A percentile compares a stretch with the other conserved stretches of the same genome.
Conservation (phyloP, 2,113 vertebrate species). For the Abramis brama region DNA sequence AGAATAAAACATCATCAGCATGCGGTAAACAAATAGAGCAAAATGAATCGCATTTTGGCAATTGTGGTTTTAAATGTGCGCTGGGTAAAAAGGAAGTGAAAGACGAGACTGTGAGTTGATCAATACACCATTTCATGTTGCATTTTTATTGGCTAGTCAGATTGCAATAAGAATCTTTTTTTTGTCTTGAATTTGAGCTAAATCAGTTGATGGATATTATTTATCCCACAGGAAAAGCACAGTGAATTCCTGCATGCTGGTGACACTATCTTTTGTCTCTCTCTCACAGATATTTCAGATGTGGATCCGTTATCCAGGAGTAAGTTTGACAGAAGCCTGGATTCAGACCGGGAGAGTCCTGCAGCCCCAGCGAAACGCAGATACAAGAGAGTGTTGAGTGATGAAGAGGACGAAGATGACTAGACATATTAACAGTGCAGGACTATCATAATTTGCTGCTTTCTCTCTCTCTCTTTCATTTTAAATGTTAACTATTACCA, state of each 20-base stretch:
- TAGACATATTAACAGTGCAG: background rate
- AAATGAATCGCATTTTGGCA: too few relatives aligned
- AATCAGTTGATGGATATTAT: too few relatives aligned
- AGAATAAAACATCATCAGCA: too few relatives aligned
- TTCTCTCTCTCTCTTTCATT: background rate
- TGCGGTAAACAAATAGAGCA: too few relatives aligned
- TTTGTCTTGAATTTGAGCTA: too few relatives aligned
- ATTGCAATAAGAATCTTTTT: too few relatives aligned
- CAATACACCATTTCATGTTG: too few relatives aligned
- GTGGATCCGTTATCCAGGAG: constrained; percentile 12
- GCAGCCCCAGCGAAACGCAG: constrained; percentile 76
- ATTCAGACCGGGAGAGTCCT: constrained; percentile 70
- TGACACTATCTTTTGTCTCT: background rate
- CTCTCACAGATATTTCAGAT: constrained; percentile 43
- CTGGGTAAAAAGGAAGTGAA: too few relatives aligned
- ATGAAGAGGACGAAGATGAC: constrained; percentile 68
- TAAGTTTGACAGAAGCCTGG: constrained; percentile 45
- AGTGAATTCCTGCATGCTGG: background rate
- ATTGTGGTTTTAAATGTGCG: too few relatives aligned
- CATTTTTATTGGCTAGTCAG: too few relatives aligned
- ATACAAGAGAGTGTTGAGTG: constrained; percentile 79
- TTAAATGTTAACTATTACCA: background rate
- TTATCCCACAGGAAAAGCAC: too few relatives aligned
- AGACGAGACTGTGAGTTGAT: too few relatives aligned
- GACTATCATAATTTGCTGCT: background rate